Base-by-base conservation (phyloP, 2,888 invertebrate species). In the Silvanus unidentatus region DNA sequence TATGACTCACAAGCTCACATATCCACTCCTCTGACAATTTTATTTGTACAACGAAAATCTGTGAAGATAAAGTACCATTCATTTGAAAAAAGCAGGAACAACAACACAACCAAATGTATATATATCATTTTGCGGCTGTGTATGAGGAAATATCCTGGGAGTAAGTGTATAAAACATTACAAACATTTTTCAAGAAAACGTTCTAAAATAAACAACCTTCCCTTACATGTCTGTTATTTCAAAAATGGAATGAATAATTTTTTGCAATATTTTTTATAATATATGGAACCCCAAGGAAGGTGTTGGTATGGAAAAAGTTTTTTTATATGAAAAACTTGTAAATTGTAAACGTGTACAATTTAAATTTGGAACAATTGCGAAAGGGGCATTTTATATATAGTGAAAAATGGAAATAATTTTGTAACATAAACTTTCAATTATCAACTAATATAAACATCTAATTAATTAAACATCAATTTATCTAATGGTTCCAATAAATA, bases 151-250 rank as follows among this genome's bases (percentile, higher is more conserved):
- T 39, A 12, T 39, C 39, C 11, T 39, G 28, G 9, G 14, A 29
- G 40, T 29, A 40, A 40, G 27, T 29, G 40, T 15, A 41, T 40
- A 40, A 40, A 40, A 32, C 40, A 40, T 30, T 11, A 1, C 41
- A 8, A 11, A 14, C 41, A 41, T 41, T 41, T 41, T 27, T 41
- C 41, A 41, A 15, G 15, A 16, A 37, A 37, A 37, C 37, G 37
- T 37, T 37, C 37, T 15, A 37, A 37, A 37, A 37, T 37, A 37
- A 37, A 37, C 37, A 37, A 37, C 37, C n/a, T 37, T 37, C 16
- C 37, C 5, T 3, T 37, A 5, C 10, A 37, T 37, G 37, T 37
- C 14, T 37, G 37, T 37, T 37, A 13, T 37, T 37, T 37, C 37
- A 16, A 16, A 32, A 12, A 37, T 37, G 37, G 14, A 16, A 37